A percentile compares a stretch with the other conserved stretches of the same genome.
Conservation (phyloP, 2,888 invertebrate genomes). For the Glyphotaelius pellucidus region DNA sequence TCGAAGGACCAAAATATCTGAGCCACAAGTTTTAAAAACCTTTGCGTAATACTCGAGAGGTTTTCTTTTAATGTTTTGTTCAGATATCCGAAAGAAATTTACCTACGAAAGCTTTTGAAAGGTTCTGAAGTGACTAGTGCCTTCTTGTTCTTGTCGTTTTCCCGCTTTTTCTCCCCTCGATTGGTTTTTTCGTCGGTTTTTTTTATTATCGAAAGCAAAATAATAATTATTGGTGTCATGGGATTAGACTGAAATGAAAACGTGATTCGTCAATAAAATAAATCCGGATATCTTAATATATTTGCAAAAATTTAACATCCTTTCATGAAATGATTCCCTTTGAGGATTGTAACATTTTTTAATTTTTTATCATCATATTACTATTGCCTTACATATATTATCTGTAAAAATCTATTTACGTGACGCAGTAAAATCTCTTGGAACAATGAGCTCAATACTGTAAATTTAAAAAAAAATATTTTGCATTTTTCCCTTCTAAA, state of each 20-base stretch:
- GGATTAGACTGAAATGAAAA: neutral
- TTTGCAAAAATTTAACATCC: neutral
- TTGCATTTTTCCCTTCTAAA: too few relatives aligned
- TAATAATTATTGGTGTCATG: neutral
- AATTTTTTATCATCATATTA: neutral
- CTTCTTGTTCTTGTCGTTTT: neutral
- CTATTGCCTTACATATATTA: neutral
- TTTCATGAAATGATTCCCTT: neutral
- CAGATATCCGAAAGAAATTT: neutral
- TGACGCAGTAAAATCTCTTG: too few relatives aligned
- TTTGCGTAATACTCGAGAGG: neutral
- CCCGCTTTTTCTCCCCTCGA: neutral
- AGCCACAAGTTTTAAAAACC: neutral
- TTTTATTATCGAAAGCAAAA: neutral
- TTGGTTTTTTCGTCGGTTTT: neutral
- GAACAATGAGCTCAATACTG: too few relatives aligned
- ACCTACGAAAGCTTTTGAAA: conserved; percentile 2
- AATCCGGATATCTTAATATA: neutral
- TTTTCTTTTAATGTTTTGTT: neutral
- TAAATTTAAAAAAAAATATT: too few relatives aligned
- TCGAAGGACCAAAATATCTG: neutral
- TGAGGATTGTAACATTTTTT: neutral
- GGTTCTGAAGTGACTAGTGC: neutral
- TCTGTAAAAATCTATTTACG: too few relatives aligned
- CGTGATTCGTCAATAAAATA: neutral